These are phyloP conservation scores for Premnoplex brunnescens DNA, from an alignment of 2,797 vertebrate species.

Conservation along the genomic window DNA sequence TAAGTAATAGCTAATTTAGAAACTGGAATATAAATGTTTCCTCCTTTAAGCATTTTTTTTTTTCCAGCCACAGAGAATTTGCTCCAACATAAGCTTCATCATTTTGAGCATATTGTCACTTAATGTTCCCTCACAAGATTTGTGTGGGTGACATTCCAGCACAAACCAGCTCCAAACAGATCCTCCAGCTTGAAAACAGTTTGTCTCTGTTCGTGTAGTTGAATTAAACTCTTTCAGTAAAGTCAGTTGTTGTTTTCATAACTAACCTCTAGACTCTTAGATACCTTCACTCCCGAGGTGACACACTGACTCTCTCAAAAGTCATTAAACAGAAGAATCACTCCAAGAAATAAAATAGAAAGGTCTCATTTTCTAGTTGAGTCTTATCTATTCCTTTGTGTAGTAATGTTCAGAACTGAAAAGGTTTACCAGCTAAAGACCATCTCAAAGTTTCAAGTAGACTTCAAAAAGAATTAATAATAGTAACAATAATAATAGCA, in stretches of 20 bases:
- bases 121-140: conserved; percentile 48
- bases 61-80: not conserved
- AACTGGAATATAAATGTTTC: conserved; percentile 15
- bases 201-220: not conserved
- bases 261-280: conserved; percentile 12
- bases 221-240: conserved; percentile 1
- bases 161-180: conserved; percentile 41
- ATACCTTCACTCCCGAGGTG: not conserved
- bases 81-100: conserved; percentile 26
- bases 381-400: not conserved
- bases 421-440: not conserved
- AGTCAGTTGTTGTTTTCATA: conserved; percentile 13
- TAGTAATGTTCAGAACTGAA: not conserved
- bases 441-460: not conserved
- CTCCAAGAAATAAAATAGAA: not conserved
- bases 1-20: conserved; percentile 34
- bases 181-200: conserved; percentile 33
- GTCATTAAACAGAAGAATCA: not conserved
- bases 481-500: not conserved
- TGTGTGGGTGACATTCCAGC: conserved; percentile 60
- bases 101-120: conserved; percentile 42
- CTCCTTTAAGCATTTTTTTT: not conserved
- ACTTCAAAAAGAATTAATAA: not conserved
- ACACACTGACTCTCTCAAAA: not conserved
- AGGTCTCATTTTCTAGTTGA: not conserved